Conservation (phyloP, 1,140 invertebrate species). For the Lerema accius region DNA sequence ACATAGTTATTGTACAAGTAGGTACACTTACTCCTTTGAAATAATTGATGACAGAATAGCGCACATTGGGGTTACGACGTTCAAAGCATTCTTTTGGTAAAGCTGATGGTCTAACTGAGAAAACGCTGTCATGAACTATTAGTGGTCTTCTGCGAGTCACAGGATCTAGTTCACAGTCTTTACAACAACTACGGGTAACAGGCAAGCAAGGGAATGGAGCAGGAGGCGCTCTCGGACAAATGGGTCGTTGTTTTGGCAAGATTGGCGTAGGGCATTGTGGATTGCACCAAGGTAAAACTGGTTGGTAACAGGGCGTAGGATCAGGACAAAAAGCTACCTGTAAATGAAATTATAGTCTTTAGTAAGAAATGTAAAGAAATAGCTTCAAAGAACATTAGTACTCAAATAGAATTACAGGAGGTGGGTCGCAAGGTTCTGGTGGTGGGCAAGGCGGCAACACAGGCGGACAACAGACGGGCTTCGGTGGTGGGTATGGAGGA, state of each 20-base stretch:
- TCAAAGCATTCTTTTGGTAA: conserved; percentile 56
- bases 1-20: conserved; percentile 1
- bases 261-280: conserved; percentile 71
- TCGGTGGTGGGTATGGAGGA: conserved; percentile 55
- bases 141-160: conserved; percentile 64
- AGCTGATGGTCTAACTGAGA: conserved; percentile 52
- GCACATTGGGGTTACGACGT: conserved; percentile 57
- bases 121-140: conserved; percentile 67
- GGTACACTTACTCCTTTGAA: conserved; percentile 56
- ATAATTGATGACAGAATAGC: conserved; percentile 59
- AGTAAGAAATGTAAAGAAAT: background rate
- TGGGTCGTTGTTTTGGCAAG: conserved; percentile 67
- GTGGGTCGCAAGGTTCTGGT: conserved; percentile 68
- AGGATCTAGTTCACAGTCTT: conserved; percentile 63
- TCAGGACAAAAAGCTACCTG: conserved; percentile 65
- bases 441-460: conserved; percentile 70
- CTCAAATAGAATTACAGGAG: conserved; percentile 70
- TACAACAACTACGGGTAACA: conserved; percentile 57
- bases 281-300: conserved; percentile 70
- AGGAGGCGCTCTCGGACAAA: conserved; percentile 66
- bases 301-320: conserved; percentile 63
- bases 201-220: conserved; percentile 60
- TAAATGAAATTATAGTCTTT: conserved; percentile 33
- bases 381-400: too few relatives aligned
- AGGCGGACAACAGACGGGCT: conserved; percentile 66